Evolutionary conservation across 2,888 invertebrate genomes (phyloP).

Genomic region (Rhagophthalmus giganteus): DNA sequence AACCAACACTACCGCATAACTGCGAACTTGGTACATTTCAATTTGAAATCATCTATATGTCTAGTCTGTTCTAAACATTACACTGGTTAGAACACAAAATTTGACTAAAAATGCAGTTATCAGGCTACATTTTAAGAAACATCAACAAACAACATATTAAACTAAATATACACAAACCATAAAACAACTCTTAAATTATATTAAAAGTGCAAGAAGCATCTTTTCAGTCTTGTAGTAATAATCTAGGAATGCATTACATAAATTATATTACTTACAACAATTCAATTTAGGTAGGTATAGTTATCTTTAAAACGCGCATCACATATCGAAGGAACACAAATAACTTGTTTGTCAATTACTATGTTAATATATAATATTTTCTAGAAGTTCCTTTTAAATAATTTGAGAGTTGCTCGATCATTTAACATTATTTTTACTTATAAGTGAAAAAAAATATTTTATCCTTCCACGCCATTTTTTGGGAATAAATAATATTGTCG

Average conservation of each 20-base stretch:
- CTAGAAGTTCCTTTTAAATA: not conserved
- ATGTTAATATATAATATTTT: not conserved
- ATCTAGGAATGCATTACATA: not conserved
- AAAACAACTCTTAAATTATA: constrained; percentile 3
- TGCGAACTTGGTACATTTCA: constrained; percentile 35
- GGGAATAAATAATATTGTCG: too few species aligned
- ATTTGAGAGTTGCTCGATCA: not conserved
- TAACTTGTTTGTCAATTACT: not conserved
- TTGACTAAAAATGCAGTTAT: constrained; percentile 2
- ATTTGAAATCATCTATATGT: constrained; percentile 38
- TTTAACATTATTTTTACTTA: too few species aligned
- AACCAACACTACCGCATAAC: constrained; percentile 22
- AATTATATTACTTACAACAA: not conserved
- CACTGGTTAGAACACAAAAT: constrained; percentile 13
- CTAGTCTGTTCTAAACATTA: constrained; percentile 35
- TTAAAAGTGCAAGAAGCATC: not conserved
- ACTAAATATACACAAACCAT: not conserved
- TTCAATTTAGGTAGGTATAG: too few species aligned
- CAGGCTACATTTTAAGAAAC: not conserved
- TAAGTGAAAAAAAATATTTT: too few species aligned
- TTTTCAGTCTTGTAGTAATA: constrained; percentile 3
- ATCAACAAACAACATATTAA: not conserved
- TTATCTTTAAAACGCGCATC: not conserved
- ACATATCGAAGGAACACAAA: not conserved
- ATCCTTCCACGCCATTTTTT: too few species aligned